A percentile compares a stretch with the other conserved stretches of the same genome.
Conservation (phyloP, 2,113 vertebrate genomes). For the Myotis yumanensis region DNA sequence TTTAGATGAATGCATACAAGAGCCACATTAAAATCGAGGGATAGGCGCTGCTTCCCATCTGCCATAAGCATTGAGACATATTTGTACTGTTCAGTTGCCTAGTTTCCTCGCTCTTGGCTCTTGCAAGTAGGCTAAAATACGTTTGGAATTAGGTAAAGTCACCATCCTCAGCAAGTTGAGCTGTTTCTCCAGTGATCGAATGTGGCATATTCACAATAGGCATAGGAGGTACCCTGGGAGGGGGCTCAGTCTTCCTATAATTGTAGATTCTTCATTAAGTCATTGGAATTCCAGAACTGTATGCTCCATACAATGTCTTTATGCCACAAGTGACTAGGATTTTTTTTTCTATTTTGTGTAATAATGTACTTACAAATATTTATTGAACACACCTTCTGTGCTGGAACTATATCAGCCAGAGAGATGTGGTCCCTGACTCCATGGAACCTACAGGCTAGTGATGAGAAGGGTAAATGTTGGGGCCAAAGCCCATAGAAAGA, state of each 20-base stretch:
- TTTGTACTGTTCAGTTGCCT: neutral
- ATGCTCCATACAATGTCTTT: neutral
- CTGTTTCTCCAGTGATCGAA: conserved; percentile 6
- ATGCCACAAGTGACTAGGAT: neutral
- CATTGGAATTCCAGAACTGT: neutral
- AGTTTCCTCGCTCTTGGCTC: neutral
- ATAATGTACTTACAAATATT: neutral
- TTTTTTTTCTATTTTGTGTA: neutral
- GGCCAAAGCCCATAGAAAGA: neutral
- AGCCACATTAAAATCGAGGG: neutral
- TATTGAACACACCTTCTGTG: neutral
- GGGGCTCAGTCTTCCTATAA: neutral
- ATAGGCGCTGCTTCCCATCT: neutral
- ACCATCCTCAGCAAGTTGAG: neutral
- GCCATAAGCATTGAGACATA: neutral
- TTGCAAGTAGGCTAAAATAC: neutral
- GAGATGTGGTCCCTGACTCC: neutral
- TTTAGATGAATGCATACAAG: neutral
- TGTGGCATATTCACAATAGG: neutral
- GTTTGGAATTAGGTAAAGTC: conserved; percentile 1
- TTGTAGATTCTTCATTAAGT: neutral
- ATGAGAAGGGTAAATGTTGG: neutral
- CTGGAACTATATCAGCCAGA: neutral
- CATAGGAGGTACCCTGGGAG: neutral
- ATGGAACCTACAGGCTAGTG: neutral